phyloP scores from a whole-genome alignment of 2,888 invertebrate genomes.

The Villa cingulata region DNA sequence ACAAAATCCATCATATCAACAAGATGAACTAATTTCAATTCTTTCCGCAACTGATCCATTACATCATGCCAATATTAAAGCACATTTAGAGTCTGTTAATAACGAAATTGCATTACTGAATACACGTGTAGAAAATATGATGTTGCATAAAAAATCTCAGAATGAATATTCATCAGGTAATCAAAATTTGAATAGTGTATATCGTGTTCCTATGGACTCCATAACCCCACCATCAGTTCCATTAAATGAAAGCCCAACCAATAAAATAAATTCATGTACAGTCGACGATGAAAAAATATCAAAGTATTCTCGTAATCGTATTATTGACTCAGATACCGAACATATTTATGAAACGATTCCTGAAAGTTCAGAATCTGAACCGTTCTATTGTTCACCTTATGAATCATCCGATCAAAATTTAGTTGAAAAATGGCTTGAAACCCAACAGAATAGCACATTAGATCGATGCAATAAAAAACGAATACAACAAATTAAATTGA shows the following conservation, averaged over 20 bases:
- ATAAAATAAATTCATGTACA: not conserved
- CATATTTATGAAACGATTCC: slow-evolving; percentile 55
- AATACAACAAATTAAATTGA: not conserved
- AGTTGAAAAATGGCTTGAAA: slow-evolving; percentile 30
- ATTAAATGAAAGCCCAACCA: slow-evolving; percentile 1
- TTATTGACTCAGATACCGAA: slow-evolving; percentile 41
- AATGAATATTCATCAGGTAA: not conserved
- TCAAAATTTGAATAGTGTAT: slow-evolving; percentile 5
- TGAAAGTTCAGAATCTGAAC: slow-evolving; percentile 45
- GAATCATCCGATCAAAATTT: slow-evolving; percentile 31
- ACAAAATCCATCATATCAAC: not conserved
- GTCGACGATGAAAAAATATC: slow-evolving; percentile 3
- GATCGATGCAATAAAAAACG: slow-evolving; percentile 1
- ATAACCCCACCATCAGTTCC: slow-evolving; percentile 1
- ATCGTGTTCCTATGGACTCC: slow-evolving; percentile 8
- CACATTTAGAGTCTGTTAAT: slow-evolving; percentile 36
- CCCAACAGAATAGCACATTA: slow-evolving; percentile 17
- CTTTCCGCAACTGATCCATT: slow-evolving; percentile 19
- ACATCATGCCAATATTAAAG: slow-evolving; percentile 24
- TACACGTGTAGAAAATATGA: slow-evolving; percentile 45
- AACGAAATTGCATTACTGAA: slow-evolving; percentile 42
- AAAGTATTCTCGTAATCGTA: not conserved
- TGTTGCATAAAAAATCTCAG: slow-evolving; percentile 21
- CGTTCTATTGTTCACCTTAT: slow-evolving; percentile 50
- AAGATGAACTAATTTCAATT: slow-evolving; percentile 5